Conservation (phyloP, 2,888 invertebrate species). For the Polydrusus cervinus region DNA sequence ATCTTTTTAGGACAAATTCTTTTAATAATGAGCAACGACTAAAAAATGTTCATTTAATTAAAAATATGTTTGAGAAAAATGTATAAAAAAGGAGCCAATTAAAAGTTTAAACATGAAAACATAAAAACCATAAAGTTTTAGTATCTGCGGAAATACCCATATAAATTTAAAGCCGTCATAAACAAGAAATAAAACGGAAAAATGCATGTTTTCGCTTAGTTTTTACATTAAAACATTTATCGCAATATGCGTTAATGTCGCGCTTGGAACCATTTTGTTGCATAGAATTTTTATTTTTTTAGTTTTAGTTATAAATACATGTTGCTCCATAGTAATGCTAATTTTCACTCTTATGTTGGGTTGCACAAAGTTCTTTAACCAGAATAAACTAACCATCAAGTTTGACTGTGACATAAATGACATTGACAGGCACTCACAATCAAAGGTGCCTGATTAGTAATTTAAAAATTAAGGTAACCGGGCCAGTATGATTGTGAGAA, state of each 20-base stretch:
- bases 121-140: slow-evolving; percentile 22
- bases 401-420: too few relatives aligned
- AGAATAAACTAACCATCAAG: too few relatives aligned
- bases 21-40: too few relatives aligned
- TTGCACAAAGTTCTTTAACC: too few relatives aligned
- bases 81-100: slow-evolving; percentile 15
- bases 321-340: neutral
- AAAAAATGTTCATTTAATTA: neutral
- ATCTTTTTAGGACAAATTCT: too few relatives aligned
- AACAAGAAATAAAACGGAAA: slow-evolving; percentile 20
- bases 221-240: slow-evolving; percentile 19
- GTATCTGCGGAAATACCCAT: slow-evolving; percentile 12
- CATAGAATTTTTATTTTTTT: neutral
- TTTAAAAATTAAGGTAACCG: too few relatives aligned
- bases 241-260: slow-evolving; percentile 3
- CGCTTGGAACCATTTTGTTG: neutral
- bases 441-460: too few relatives aligned
- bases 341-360: neutral
- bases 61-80: slow-evolving; percentile 4
- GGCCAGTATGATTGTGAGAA: too few relatives aligned
- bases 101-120: slow-evolving; percentile 7
- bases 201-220: slow-evolving; percentile 16
- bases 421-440: too few relatives aligned
- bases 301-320: neutral
- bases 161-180: slow-evolving; percentile 23